Conservation (phyloP, 2,797 vertebrate genomes). For the Callimico goeldii region DNA sequence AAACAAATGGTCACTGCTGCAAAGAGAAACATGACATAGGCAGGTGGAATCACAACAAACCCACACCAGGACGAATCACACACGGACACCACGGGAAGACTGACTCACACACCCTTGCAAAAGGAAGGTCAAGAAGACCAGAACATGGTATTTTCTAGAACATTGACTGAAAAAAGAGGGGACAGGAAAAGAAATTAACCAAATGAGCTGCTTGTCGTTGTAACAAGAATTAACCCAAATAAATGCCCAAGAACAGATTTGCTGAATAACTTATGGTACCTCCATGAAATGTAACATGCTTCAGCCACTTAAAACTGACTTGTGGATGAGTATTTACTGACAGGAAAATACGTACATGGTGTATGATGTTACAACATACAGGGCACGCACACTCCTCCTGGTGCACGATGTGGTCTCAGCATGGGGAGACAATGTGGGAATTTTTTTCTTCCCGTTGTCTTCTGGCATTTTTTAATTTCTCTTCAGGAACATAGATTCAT, state of each 20-base stretch:
- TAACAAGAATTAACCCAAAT: neutral
- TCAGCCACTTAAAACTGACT: neutral
- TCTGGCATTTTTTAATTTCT: neutral
- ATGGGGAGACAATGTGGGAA: neutral
- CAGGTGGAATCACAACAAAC: neutral
- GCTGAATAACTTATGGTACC: neutral
- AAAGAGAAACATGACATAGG: slow-evolving; percentile 62
- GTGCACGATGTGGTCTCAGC: neutral
- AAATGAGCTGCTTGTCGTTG: neutral
- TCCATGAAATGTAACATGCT: neutral
- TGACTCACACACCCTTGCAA: neutral
- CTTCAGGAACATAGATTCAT: neutral
- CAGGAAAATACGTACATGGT: neutral
- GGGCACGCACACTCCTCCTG: rapidly evolving
- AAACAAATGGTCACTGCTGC: slow-evolving; percentile 60
- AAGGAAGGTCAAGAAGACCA: neutral
- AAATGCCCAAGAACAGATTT: neutral
- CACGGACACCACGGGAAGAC: neutral
- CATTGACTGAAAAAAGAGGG: neutral
- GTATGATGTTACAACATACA: neutral
- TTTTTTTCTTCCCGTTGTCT: neutral
- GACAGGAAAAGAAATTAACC: neutral
- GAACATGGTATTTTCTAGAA: neutral
- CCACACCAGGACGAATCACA: neutral
- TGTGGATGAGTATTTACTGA: neutral